Evolutionary conservation across 2,888 invertebrate genomes (phyloP).

Genomic region (Agrilus mali): DNA sequence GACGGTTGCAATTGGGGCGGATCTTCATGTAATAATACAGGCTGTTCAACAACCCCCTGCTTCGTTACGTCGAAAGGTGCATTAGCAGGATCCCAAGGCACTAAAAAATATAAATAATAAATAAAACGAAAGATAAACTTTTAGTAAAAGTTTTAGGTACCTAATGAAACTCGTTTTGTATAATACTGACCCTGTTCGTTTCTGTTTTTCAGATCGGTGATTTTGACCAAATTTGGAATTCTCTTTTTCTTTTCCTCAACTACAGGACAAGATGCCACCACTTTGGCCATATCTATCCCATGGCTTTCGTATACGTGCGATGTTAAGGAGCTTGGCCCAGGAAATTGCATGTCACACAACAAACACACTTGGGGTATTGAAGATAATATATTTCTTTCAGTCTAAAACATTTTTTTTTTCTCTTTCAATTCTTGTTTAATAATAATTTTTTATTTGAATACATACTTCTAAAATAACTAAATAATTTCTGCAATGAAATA

Average conservation of each 20-base stretch:
- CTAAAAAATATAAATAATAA: too few relatives aligned
- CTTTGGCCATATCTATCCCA: conserved; percentile 36
- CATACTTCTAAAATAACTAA: too few relatives aligned
- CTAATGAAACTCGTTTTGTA: too few relatives aligned
- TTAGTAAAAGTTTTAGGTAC: too few relatives aligned
- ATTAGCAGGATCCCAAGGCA: too few relatives aligned
- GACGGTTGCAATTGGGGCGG: conserved; percentile 11
- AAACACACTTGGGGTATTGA: conserved; percentile 37
- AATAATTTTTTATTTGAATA: too few relatives aligned
- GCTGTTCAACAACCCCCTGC: background rate
- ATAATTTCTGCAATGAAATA: too few relatives aligned
- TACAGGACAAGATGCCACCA: conserved; percentile 19
- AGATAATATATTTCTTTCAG: conserved; percentile 23
- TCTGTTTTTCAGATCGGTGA: conserved; percentile 26
- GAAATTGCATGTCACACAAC: conserved; percentile 39
- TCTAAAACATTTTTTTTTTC: conserved; percentile 7
- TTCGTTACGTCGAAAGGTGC: too few relatives aligned
- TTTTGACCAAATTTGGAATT: conserved; percentile 30
- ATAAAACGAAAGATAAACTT: too few relatives aligned
- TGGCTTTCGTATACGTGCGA: conserved; percentile 40
- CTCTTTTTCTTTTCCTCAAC: conserved; percentile 26
- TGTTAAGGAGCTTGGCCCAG: conserved; percentile 34
- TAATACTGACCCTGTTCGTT: background rate
- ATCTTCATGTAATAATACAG: conserved; percentile 2
- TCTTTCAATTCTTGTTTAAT: too few relatives aligned